phyloP scores from a whole-genome alignment of 1,140 invertebrate species.

The fruit fly (Drosophila melanogaster) region Release_6_plus_ISO1_MT NC_004354.4:4299001-4299500 shows the following conservation, averaged over 20 bases:
- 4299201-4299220: conserved; percentile 76
- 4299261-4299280: conserved; percentile 64
- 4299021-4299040: not conserved
- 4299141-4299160: conserved; percentile 6
- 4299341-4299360: conserved; percentile 26
- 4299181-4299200: conserved; percentile 23
- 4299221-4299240: conserved; percentile 73
- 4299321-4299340: conserved; percentile 28
- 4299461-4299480: conserved; percentile 1
- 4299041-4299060: too few relatives aligned
- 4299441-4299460: conserved; percentile 1
- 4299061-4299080: not conserved
- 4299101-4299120: too few relatives aligned
- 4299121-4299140: conserved; percentile 8
- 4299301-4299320: conserved; percentile 5
- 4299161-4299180: conserved; percentile 4
- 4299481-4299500: conserved; percentile 43
- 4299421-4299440: conserved; percentile 35
- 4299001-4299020: not conserved
- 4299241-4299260: conserved; percentile 72
- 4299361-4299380: conserved; percentile 39
- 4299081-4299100: not conserved
- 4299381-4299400: conserved; percentile 79
- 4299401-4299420: conserved; percentile 75
- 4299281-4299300: conserved; percentile 8